phyloP scores from a whole-genome alignment of 2,797 vertebrate genomes.

The Gymnoscopelus microlampas region DNA sequence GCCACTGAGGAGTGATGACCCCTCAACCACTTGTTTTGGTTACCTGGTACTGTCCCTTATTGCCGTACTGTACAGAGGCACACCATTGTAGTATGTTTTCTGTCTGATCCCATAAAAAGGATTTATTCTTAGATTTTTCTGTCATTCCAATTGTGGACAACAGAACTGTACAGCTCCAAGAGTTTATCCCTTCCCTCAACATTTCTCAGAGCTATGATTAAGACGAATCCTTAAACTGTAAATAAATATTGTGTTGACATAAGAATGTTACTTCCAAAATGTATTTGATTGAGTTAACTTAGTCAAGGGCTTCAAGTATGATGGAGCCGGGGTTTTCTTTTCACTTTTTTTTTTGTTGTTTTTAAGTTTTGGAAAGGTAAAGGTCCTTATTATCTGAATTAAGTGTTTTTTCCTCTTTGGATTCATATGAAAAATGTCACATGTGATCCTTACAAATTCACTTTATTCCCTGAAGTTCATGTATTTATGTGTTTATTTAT shows the following conservation, averaged over 20 bases:
- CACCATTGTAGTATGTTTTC: conserved; percentile 70
- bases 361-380: conserved; percentile 81
- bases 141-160: conserved; percentile 69
- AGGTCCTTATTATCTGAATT: conserved; percentile 75
- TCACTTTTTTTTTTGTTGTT: conserved; percentile 65
- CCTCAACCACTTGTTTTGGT: conserved; percentile 56
- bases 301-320: conserved; percentile 83
- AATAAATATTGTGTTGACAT: conserved; percentile 85
- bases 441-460: conserved; percentile 81
- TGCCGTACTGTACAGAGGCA: conserved; percentile 80
- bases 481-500: too few relatives aligned
- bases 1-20: too few relatives aligned
- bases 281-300: conserved; percentile 81
- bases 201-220: conserved; percentile 76
- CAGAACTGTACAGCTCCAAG: conserved; percentile 81
- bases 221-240: conserved; percentile 81
- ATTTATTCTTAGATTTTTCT: conserved; percentile 58
- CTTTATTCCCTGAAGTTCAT: conserved; percentile 88
- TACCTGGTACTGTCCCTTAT: conserved; percentile 76
- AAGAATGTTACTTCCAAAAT: conserved; percentile 85
- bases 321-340: conserved; percentile 75
- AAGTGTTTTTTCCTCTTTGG: conserved; percentile 69
- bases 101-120: conserved; percentile 70
- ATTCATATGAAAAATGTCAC: conserved; percentile 77
- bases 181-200: conserved; percentile 71